Evolutionary conservation across 1,140 invertebrate species (phyloP).

Genomic region (Diorhabda carinulata): DNA sequence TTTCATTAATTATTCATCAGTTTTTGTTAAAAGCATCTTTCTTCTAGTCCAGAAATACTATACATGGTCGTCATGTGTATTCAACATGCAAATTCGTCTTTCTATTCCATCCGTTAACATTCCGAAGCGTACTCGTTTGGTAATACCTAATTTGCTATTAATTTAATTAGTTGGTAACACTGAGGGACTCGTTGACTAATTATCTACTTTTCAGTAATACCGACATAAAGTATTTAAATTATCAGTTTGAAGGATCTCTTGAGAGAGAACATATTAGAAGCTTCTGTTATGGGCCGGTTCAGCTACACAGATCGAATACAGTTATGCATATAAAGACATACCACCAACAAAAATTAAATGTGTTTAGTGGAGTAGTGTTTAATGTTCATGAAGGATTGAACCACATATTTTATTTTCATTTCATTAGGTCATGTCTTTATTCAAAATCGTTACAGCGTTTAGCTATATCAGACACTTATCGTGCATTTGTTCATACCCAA

Average conservation of each 20-base stretch:
- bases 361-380: no score
- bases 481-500: no score
- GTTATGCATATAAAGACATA: no score
- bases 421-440: no score
- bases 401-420: no score
- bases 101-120: not conserved
- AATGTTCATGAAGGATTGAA: no score
- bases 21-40: not conserved
- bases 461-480: no score
- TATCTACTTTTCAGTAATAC: conserved; percentile 2
- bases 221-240: conserved; percentile 1
- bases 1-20: not conserved
- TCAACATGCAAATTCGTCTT: not conserved
- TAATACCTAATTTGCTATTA: conserved; percentile 3
- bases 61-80: not conserved
- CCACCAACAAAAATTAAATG: no score
- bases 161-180: conserved; percentile 2
- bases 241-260: not conserved
- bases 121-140: not conserved
- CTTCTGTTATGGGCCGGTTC: not conserved
- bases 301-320: not conserved
- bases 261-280: not conserved
- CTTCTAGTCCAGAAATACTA: not conserved
- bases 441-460: no score
- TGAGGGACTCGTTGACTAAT: not conserved